These are phyloP conservation scores for Plagiodera versicolora DNA, from an alignment of 2,888 invertebrate genomes.

Conservation along the genomic window DNA sequence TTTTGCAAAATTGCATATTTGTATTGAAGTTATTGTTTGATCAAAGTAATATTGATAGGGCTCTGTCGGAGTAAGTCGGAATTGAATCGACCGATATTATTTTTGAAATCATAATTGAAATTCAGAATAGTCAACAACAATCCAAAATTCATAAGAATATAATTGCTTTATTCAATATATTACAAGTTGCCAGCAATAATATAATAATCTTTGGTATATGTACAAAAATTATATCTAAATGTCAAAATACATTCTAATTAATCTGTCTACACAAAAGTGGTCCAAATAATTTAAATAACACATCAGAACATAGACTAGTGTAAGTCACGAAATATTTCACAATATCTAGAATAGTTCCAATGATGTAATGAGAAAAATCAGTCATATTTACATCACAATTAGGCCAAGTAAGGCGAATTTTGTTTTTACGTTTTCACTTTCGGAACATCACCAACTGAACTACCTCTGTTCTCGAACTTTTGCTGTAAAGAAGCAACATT, in stretches of 20 bases:
- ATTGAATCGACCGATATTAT: too few relatives aligned
- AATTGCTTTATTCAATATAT: conserved; percentile 20
- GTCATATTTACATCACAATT: conserved; percentile 11
- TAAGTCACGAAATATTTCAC: conserved; percentile 26
- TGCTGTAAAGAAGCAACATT: conserved; percentile 78
- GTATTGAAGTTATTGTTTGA: too few relatives aligned
- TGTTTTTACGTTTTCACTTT: conserved; percentile 32
- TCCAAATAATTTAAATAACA: conserved; percentile 30
- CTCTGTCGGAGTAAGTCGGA: too few relatives aligned
- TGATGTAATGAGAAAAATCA: conserved; percentile 11
- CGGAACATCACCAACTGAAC: conserved; percentile 6
- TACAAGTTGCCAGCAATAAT: conserved; percentile 30
- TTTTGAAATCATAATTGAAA: too few relatives aligned
- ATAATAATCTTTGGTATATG: conserved; percentile 45
- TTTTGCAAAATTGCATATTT: too few relatives aligned
- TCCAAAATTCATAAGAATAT: background rate
- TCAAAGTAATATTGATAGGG: too few relatives aligned
- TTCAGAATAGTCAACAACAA: background rate
- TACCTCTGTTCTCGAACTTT: conserved; percentile 68
- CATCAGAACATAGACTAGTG: conserved; percentile 32
- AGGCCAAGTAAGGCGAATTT: background rate
- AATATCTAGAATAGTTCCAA: conserved; percentile 8
- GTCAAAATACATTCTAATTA: conserved; percentile 28
- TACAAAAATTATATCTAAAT: conserved; percentile 43
- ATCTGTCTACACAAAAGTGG: conserved; percentile 24